Base-by-base conservation (phyloP, 2,113 vertebrate species). In the Chitala chitala region DNA sequence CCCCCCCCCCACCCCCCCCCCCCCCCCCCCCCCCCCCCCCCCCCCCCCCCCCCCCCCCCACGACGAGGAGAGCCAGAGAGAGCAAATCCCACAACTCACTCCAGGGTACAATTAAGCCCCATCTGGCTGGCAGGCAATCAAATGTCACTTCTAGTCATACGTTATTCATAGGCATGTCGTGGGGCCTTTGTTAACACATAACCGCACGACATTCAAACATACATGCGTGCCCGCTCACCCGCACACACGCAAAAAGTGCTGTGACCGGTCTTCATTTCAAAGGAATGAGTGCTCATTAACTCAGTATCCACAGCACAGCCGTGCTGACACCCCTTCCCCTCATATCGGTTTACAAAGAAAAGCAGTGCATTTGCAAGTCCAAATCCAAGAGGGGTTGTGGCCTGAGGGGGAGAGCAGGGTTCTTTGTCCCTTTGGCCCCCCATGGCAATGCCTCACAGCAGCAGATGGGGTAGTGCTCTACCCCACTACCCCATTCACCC, bases 321-420 rank as follows among this genome's bases (percentile, higher is more conserved):
- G 44, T 26, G n/a, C 64, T 24, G 12, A 68, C 3, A 10, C 10
- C 22, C 40, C 59, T 38, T 38, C 59, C 59, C 59, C 59, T n/a
- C 64, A 68, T 26, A 10, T 44, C 64, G 17, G n/a, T 22, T 68
- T 68, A 48, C 40, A 46, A 68, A 46, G 64, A 68, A 46, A 42
- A 44, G 26, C 64, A 48, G 64, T 48, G n/a, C 20, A 68, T 44
- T 38, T 68, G 22, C 42, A 68, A 24, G 46, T 44, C 64, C 22
- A 68, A 63, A 63, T 22, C 33, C 59, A 38, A n/a, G n/a, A n/a
- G n/a, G n/a, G n/a, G n/a, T n/a, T n/a, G n/a, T n/a, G n/a, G n/a
- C n/a, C n/a, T 44, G 42, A 40, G n/a, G 22, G 63, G 33, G 33
- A 65, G 29, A 42, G 1, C 2, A 29, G 40, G 40, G 64, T 68